Evolutionary conservation across 1,140 invertebrate genomes (phyloP).

Genomic region (Metopolophium dirhodum): DNA sequence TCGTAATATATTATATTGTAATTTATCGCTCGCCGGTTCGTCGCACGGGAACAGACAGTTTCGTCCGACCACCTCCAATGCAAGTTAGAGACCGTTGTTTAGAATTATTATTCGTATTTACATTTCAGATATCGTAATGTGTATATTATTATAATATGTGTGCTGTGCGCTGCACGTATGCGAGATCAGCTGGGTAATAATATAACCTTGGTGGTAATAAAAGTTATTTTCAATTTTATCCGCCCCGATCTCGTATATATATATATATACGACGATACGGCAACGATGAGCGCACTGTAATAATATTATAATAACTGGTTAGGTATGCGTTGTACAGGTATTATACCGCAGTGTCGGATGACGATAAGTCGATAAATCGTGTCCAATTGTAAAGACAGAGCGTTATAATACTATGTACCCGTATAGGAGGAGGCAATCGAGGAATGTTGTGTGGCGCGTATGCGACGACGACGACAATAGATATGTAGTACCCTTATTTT

Average conservation of each 20-base stretch:
- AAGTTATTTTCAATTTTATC: background rate
- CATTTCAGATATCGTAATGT: background rate
- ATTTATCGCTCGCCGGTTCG: background rate
- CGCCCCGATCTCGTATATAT: background rate
- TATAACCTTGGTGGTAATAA: background rate
- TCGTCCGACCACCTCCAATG: no score
- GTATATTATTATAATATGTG: background rate
- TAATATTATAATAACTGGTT: conserved; percentile 16
- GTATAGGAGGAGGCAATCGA: background rate
- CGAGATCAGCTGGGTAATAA: background rate
- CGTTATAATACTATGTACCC: background rate
- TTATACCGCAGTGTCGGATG: background rate
- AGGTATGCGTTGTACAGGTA: background rate
- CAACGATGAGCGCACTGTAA: background rate
- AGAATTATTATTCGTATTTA: background rate
- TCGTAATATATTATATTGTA: no score
- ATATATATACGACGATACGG: no score
- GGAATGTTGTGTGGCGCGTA: background rate
- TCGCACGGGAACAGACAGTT: background rate
- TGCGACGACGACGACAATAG: background rate
- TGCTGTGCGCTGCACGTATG: background rate
- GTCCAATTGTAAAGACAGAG: background rate
- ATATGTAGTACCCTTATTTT: background rate
- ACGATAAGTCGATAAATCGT: background rate
- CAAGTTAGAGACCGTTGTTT: no score